A percentile compares a stretch with the other conserved stretches of the same genome.
Conservation (phyloP, 2,113 vertebrate species). For the Antigone vipio region DNA sequence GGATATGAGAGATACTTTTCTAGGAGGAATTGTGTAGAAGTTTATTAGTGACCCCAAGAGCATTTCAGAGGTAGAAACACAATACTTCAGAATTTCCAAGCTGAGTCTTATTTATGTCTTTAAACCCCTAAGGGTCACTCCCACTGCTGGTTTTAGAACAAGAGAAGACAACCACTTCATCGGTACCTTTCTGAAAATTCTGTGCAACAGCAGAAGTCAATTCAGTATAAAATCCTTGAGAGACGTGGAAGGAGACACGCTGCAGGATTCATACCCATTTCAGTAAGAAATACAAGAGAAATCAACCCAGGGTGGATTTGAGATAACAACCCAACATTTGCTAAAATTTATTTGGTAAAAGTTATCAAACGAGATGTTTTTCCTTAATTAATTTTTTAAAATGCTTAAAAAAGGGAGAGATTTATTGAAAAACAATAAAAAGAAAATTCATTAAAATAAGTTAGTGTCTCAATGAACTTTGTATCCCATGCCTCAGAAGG, state of each 20-base stretch:
- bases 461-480: accelerated
- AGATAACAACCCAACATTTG: not conserved
- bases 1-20: not conserved
- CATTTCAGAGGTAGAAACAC: not conserved
- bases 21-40: not conserved
- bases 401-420: too few species aligned
- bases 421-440: not conserved
- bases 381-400: not conserved
- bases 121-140: not conserved
- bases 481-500: not conserved
- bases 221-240: conserved; percentile 27
- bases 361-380: not conserved
- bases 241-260: not conserved
- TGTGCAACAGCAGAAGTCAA: not conserved
- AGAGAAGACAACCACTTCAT: not conserved
- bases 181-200: not conserved
- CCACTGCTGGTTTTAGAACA: conserved; percentile 4
- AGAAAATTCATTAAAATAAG: not conserved
- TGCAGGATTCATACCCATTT: not conserved
- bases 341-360: not conserved
- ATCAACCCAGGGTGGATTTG: not conserved
- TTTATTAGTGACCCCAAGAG: not conserved
- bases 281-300: conserved; percentile 28
- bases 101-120: not conserved
- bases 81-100: not conserved